Evolutionary conservation across 2,797 vertebrate species (phyloP), one percentile per base, ranked within the genome.

Genomic region (Ptychadena robeensis): DNA sequence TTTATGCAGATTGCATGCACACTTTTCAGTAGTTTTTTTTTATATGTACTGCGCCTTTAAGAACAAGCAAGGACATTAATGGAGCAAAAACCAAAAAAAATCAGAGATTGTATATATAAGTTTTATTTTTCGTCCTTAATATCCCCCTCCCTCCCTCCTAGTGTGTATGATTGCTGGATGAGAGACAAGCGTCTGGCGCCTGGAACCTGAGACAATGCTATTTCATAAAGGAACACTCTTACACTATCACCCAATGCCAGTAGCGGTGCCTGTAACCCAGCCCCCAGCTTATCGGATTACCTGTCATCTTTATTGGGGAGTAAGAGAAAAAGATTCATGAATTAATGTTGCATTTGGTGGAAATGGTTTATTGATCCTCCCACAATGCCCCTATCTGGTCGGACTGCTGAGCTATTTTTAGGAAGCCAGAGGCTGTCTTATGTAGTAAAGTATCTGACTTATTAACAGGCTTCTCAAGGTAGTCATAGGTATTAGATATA

Each of bases 181-280:
- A 84, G 82, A 85, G 82, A 85, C 78, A 67, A 75, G 82, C 74
- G 82, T 80, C 82, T 85, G 82, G 82, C 82, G 82, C 82, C 82
- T 61, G 82, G 77, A 85, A 85, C 77, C 63, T 80, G 82, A 85
- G 71, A 71, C 82, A 63, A 73, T 38, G 66, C 72, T 64, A 84
- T 85, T 73, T 73, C 82, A 84, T 84, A 79, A 32, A 79, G 44
- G 57, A 65, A 31, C 57, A 28, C 69, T 79, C 70, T 71, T 79
- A 73, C 69, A 84, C 53, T 32, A 80, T 80, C 70, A 64, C 71
- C 78, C 77, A 80, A 67, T 64, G 35, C 72, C 48, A 69, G 65
- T 71, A 48, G 40, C 32, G n/a, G 25, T 4, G 9, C 37, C n/a
- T 32, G 37, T 32, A 69, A 37, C 81, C 73, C 75, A 40, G 32